Base-by-base conservation (phyloP, 1,140 invertebrate genomes). In the Camponotus floridanus region DNA sequence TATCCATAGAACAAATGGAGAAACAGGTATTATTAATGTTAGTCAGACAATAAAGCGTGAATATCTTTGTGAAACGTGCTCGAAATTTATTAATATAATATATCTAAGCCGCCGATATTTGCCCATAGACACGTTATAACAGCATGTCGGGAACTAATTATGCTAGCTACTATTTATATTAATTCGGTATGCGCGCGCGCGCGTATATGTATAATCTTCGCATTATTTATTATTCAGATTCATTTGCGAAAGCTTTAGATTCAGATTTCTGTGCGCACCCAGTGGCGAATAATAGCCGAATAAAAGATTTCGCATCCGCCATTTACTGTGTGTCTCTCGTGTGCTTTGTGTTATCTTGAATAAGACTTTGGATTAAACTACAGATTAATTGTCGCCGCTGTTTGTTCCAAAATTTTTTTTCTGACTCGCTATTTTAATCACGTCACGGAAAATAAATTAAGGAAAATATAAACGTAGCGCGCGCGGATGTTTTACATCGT, bases 231-330 rank as follows among this genome's bases (percentile, higher is more conserved):
- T 83, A 74, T 61, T 80, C 78, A 70, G 42, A 80, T 80, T 83
- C 67, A 74, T 83, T 83, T 42, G 79, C 68, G 68, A 61, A 45
- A 74, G 57, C 68, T 83, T 83, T 73, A 61, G 55, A 83, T 73
- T 42, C 55, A 73, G 55, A 83, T 83, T 83, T 83, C 55, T 13
- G 67, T 59, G 79, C 7, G 31, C 64, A 33, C 67, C 7, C 64
- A 51, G 36, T 15, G 13, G 59, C 73, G 33, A 64, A 64, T 61
- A 79, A 67, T 80, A 55, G 26, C 74, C 39, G 55, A 42, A 26
- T 26, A 26, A 26, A 83, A 83, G 79, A 74, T 13, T 26, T 45
- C 0, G 39, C 67, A 7, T 73, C 15, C 42, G 45, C 67, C 51
- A 73, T 59, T 80, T 71, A 70, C 78, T 18, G n/a, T n/a, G n/a